These are phyloP conservation scores for Mimas tiliae DNA, from an alignment of 2,888 invertebrate genomes.

Conservation along the genomic window DNA sequence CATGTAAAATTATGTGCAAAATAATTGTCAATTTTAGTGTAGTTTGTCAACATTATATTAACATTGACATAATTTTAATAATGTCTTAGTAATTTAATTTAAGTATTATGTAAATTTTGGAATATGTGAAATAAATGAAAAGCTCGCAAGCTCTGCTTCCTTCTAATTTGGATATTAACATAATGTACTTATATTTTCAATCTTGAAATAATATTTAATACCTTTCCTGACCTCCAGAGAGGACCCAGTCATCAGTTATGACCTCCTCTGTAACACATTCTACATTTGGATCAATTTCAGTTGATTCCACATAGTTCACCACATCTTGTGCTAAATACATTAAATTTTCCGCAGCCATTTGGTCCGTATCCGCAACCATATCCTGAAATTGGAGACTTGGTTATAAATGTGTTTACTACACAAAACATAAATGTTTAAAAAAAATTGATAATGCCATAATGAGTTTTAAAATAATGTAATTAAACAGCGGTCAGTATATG, in stretches of 20 bases:
- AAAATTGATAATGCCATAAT: not conserved
- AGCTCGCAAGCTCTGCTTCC: too few species aligned
- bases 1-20: too few species aligned
- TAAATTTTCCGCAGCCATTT: conserved; percentile 87
- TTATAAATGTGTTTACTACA: conserved; percentile 21
- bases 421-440: not conserved
- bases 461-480: too few species aligned
- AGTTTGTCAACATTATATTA: too few species aligned
- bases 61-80: too few species aligned
- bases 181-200: too few species aligned
- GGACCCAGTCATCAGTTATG: conserved; percentile 92
- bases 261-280: conserved; percentile 91
- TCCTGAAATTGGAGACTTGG: conserved; percentile 61
- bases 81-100: too few species aligned
- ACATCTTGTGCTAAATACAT: conserved; percentile 86
- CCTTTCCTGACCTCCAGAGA: conserved; percentile 89
- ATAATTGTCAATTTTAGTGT: too few species aligned
- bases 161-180: too few species aligned
- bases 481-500: too few species aligned
- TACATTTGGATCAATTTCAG: conserved; percentile 75
- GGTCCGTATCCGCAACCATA: conserved; percentile 79
- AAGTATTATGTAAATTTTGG: too few species aligned
- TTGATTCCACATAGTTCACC: conserved; percentile 69
- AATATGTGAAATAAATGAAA: too few species aligned
- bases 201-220: conserved; percentile 55